Conservation (phyloP, 2,888 invertebrate genomes). For the Pristionchus fissidentatus region DNA sequence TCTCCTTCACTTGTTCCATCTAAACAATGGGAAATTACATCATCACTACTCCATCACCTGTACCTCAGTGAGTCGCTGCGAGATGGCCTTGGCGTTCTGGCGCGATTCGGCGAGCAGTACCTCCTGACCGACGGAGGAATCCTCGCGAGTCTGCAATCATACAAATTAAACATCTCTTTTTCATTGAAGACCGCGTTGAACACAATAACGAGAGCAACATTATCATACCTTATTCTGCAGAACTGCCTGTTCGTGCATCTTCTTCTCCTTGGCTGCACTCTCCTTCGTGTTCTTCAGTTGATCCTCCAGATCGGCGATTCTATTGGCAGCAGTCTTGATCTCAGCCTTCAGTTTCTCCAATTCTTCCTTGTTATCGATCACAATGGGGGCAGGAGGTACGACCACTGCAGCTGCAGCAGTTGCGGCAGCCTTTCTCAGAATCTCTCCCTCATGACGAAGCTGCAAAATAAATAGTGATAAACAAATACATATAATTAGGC, state of each 20-base stretch:
- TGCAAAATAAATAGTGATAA: background rate
- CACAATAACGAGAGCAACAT: background rate
- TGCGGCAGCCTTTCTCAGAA: background rate
- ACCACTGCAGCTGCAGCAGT: background rate
- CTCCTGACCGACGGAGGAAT: slow-evolving; percentile 7
- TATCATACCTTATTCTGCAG: slow-evolving; percentile 40
- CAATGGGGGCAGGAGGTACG: background rate
- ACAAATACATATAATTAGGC: background rate
- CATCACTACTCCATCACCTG: background rate
- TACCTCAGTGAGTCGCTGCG: slow-evolving; percentile 30
- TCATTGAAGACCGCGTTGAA: background rate
- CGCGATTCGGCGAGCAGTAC: slow-evolving; percentile 44
- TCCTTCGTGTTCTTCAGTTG: background rate
- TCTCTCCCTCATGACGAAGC: slow-evolving; percentile 4
- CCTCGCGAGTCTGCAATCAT: slow-evolving; percentile 29
- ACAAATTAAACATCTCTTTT: background rate
- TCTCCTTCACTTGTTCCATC: slow-evolving; percentile 17
- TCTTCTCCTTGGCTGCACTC: slow-evolving; percentile 33
- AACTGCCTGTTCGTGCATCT: slow-evolving; percentile 31
- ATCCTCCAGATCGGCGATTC: slow-evolving; percentile 39
- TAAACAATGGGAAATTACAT: background rate
- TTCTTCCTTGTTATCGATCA: slow-evolving; percentile 43
- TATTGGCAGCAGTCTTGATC: background rate
- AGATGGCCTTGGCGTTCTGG: slow-evolving; percentile 46
- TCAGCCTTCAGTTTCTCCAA: slow-evolving; percentile 33